Base-by-base conservation (phyloP, 1,140 invertebrate genomes). In the Macrotrachela quadricornifera region DNA sequence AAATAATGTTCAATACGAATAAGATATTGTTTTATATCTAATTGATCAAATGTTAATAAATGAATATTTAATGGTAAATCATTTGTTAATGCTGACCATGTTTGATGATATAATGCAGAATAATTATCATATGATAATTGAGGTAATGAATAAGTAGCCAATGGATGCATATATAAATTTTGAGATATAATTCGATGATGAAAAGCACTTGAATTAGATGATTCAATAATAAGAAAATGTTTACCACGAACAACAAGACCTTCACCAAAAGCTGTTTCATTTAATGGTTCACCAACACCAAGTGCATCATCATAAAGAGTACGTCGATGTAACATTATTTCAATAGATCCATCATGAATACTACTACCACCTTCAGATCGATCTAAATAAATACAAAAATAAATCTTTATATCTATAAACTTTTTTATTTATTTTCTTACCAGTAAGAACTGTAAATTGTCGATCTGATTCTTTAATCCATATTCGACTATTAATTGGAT, bases 201-300 rank as follows among this genome's bases (percentile, higher is more conserved):
- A 13, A 58, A 50, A 12, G 65, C 64, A 18, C 73, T 65, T 39
- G 61, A 59, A 9, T 59, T 60, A 13, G 70, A 62, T 0, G 59
- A 59, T 15, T 65, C 64, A 30, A 73, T 21, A 43, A 70, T 55
- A 12, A 69, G 11, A 46, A 61, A 64, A 49, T 67, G 60, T 36
- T 72, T 78, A 41, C 88, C 90, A 59, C 80, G 74, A 1, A 79
- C 79, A 1, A 92, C 79, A 9, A 96, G 68, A 1, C 88, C 86
- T 58, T 73, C 63, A 0, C 79, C 69, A 30, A 57, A 44, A 10
- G 72, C 85, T 2, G 74, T 75, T 72, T 97, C 91, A 64, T 94
- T 85, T 0, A 97, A 67, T 0, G 88, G 76, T 73, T 97, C 90
- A 0, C 74, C 80, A 0, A 96, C 87, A 8, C 90, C 91, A 60